Evolutionary conservation across 2,113 vertebrate species (phyloP), one percentile per base, ranked within the genome.

Genomic region (Gavia stellata): DNA sequence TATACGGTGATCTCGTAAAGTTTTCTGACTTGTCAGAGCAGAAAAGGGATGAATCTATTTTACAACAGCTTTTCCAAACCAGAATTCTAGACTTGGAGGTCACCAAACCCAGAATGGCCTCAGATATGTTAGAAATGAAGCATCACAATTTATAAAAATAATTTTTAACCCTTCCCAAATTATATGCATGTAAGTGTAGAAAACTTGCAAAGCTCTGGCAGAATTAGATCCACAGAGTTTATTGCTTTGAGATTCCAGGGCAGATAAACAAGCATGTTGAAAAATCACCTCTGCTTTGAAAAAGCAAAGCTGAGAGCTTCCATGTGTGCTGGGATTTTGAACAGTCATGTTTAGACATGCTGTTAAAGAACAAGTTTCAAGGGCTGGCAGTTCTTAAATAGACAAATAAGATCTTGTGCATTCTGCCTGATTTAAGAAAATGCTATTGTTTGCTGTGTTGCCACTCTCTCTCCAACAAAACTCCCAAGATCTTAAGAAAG

Each of bases 331-430:
- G 38, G 52, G 61, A 12, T 79, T 94, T 82, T 79, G 72, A 91
- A 50, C 17, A 80, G 36, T 67, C 86, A 21, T 89, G 96, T 96
- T 96, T 38, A 75, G 77, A 58, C 95, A 75, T 28, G 96, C 73
- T 81, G 56, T 28, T 88, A 58, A 90, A 91, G 73, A 89, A 49
- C 38, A 58, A 55, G 73, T 91, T 94, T 89, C 71, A 70, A 59
- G 55, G 47, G 62, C 59, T 66, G 66, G n/a, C 53, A 50, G 38
- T 23, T 92, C 62, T 94, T 73, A 84, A 79, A n/a, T 7, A 92
- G 84, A 77, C 16, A 70, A 72, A 71, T 63, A 55, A 68, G 59
- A 50, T 38, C 56, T 94, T 95, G 47, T 62, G n/a, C 17, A 25
- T 88, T 82, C 89, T 86, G 66, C 62, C 12, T 67, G 52, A 53